Base-by-base conservation (phyloP, 30 jellyfish, hydroid and myxozoan genomes). In the Cassiopea xamachana region DNA sequence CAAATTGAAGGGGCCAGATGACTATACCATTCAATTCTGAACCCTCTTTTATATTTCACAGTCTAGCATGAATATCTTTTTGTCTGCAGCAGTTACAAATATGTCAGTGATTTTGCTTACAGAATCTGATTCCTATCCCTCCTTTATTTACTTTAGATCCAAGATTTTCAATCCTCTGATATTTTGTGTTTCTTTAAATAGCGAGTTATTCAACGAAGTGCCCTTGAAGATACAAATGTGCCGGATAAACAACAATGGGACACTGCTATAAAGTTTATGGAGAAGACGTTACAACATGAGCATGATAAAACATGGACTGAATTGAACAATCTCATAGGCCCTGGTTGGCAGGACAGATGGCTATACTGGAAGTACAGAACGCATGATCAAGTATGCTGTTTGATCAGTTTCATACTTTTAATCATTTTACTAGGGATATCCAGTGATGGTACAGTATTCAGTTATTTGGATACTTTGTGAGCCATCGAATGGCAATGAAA, bases 331-430 rank as follows among this genome's bases (percentile, higher is more conserved):
- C 87, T 84, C 17, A 69, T 93, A 3, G 99, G 99, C 7, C 99
- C 99, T 19, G 98, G 98, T 46, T 92, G 98, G 98, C 96, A 88
- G 76, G 99, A 97, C 51, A 76, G 98, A 49, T 97, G 98, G 98
- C 58, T 81, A 72, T 90, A 89, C 82, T 97, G 99, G 99, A 39
- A 96, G 15, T 83, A 81, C 60, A 83, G 98, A 59, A 92, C 89
- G 18, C 49, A 72, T 18, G 98, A 92, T n/a, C 99, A 95, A 89
- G 99, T 94, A 51, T 3, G 91, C 50, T 61, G 14, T 16, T 67
- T 67, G 43, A 19, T 4, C 46, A 67, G 7, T 55, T 55, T 27
- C 39, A 27, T 27, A 27, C 39, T 27, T 27, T 27, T 27, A 27
- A 27, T 27, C 39, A 27, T 27, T 27, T 27, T 27, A 27, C 39